Percentiles rank a stretch among this genome's conserved stretches.
Conservation (phyloP, 2,113 vertebrate species). For the Eulemur macaco region DNA sequence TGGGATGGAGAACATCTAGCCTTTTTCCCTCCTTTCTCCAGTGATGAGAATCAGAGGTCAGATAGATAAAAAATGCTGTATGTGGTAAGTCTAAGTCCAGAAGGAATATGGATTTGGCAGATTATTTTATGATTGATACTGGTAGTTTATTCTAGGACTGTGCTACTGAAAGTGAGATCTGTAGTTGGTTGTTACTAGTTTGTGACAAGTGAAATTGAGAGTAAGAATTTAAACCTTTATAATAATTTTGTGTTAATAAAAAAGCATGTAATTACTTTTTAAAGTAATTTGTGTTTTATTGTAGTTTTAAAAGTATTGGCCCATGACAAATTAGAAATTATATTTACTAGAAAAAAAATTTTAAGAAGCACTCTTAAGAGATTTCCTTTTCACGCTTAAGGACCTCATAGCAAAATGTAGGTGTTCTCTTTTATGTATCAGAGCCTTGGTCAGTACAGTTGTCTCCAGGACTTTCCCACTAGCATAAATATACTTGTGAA, state of each 20-base stretch:
- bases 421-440: neutral
- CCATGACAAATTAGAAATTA: neutral
- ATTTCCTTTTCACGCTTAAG: neutral
- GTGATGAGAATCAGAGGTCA: conserved; percentile 12
- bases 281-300: neutral
- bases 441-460: neutral
- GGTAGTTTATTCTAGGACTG: neutral
- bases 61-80: neutral
- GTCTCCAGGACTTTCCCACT: neutral
- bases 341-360: too few species aligned
- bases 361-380: neutral
- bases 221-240: neutral
- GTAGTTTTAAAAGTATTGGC: conserved; percentile 9
- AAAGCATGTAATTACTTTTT: neutral
- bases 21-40: neutral
- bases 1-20: neutral
- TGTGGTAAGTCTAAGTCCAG: neutral
- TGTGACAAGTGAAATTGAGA: neutral
- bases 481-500: conserved; percentile 27
- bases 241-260: neutral
- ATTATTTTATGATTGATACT: neutral
- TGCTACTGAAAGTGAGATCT: neutral
- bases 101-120: neutral
- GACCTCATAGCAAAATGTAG: neutral
- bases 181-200: neutral